phyloP scores from a whole-genome alignment of 2,888 invertebrate species.

The Agonopterix heracliana region DNA sequence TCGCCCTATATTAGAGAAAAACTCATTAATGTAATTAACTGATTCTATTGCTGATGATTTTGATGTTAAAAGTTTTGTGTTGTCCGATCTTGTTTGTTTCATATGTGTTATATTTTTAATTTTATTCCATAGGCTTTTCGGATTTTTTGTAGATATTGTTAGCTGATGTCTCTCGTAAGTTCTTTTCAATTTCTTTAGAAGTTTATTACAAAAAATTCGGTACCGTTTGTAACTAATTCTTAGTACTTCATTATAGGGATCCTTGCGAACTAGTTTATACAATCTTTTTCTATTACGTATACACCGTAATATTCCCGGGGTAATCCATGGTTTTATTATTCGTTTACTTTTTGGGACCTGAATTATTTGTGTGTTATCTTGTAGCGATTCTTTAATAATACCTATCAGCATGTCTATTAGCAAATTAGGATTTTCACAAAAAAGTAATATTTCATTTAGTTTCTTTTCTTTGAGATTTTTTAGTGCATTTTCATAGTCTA shows the following conservation, averaged over 20 bases:
- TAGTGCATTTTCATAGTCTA: not conserved
- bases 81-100: not conserved
- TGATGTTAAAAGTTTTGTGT: not conserved
- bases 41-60: not conserved
- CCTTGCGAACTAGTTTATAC: not conserved
- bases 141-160: not conserved
- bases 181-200: slow-evolving; percentile 5
- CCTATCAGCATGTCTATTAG: not conserved
- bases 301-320: not conserved
- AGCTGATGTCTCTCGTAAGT: not conserved
- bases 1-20: not conserved
- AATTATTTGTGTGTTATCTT: not conserved
- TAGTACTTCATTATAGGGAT: slow-evolving; percentile 1
- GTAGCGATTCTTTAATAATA: not conserved
- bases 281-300: slow-evolving; percentile 2
- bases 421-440: not conserved
- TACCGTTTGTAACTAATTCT: slow-evolving; percentile 3
- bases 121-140: not conserved
- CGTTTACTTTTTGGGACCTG: not conserved
- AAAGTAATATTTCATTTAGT: not conserved
- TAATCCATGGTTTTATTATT: not conserved
- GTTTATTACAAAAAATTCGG: slow-evolving; percentile 5
- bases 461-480: not conserved
- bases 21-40: not conserved
- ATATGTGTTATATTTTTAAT: not conserved